Conservation (phyloP, 2,888 invertebrate species). For the Willowsia nigromaculata region DNA sequence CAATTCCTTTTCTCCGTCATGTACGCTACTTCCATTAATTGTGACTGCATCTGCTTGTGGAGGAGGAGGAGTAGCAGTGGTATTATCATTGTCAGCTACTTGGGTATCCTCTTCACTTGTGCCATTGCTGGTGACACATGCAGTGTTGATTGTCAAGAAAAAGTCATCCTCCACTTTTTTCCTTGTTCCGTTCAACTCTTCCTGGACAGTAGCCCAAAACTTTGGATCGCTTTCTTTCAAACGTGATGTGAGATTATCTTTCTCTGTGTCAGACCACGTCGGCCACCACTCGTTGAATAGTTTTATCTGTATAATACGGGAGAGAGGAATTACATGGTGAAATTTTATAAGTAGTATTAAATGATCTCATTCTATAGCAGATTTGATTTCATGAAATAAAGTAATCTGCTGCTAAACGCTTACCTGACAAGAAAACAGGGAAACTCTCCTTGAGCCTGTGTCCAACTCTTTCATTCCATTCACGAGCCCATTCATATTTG, state of each 20-base stretch:
- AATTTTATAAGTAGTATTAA: not conserved
- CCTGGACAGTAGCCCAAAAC: conserved; percentile 76
- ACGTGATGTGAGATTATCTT: conserved; percentile 64
- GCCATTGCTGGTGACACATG: not conserved
- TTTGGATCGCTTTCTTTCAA: conserved; percentile 75
- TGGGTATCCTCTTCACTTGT: not conserved
- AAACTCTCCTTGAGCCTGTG: conserved; percentile 72
- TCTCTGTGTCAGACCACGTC: conserved; percentile 73
- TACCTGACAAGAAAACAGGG: conserved; percentile 78
- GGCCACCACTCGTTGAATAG: conserved; percentile 78
- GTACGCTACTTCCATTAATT: not conserved
- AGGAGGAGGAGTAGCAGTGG: not conserved
- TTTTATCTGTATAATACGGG: conserved; percentile 68
- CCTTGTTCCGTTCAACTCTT: conserved; percentile 75
- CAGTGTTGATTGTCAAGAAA: conserved; percentile 28
- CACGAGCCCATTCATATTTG: conserved; percentile 73
- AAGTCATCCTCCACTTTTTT: conserved; percentile 76
- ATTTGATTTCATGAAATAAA: too few relatives aligned
- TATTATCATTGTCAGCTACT: not conserved
- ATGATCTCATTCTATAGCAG: not conserved
- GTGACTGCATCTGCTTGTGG: not conserved
- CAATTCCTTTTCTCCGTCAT: not conserved
- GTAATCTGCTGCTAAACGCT: not conserved
- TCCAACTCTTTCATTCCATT: conserved; percentile 76
- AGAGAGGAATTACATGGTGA: not conserved